Evolutionary conservation across 2,797 vertebrate genomes (phyloP), one percentile per base, ranked within the genome.

Genomic region (Catamblyrhynchus diadema): DNA sequence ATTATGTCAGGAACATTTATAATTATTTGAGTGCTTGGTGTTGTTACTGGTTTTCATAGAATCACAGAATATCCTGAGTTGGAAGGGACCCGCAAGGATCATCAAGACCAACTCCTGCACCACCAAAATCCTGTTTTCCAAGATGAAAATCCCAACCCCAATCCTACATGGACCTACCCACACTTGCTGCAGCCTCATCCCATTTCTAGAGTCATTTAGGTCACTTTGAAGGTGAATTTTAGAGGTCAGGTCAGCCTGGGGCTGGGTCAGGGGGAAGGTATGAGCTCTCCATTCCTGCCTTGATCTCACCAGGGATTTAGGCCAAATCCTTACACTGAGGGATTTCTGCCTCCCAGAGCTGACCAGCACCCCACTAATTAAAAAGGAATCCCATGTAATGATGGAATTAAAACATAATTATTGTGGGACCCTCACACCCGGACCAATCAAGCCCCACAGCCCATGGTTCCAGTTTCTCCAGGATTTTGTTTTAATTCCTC

Each of bases 371-470:
- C 67, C 65, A 32, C 32, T 35, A 12, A 24, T 39, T 14, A 30
- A 48, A 64, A 45, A 69, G 15, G 24, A 66, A 59, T 54, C 24
- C n/a, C 28, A 4, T 6, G 24, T 14, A 8, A 32, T 11, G 35
- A 22, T 14, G 19, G 10, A 66, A 53, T 33, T 25, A 32, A 32
- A 10, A 22, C 1, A 4, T 8, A 61, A 28, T 8, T 28, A 39
- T 5, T 2, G 6, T 32, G 44, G 10, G 37, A 13, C 35, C 62
- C 81, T 67, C 62, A 4, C 1, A 1, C 21, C 1, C 0, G 3
- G 48, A 27, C 41, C 0, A 6, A 6, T 37, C 1, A 0, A 44
- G 7, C n/a, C 35, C 22, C 54, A 25, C 23, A 22, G 2, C 12
- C 47, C 19, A 10, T 11, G 28, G 28, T 0, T 70, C 23, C n/a